A percentile compares a stretch with the other conserved stretches of the same genome.
phyloP scores from a whole-genome alignment of 2,113 vertebrate genomes.

The Pongo abelii region DNA sequence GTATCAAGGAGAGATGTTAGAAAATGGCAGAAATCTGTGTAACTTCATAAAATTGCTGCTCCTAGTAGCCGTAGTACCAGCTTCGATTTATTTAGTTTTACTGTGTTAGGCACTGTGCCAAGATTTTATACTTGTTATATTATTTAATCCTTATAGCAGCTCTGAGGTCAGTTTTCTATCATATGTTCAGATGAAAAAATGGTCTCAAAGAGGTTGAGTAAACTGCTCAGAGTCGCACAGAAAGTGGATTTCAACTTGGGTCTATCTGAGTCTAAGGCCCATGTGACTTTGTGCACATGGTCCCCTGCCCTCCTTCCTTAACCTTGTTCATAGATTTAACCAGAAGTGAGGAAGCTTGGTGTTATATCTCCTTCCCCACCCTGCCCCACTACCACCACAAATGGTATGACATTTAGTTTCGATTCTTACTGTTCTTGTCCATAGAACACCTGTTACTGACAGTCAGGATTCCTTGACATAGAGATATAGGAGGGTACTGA shows the following conservation, averaged over 20 bases:
- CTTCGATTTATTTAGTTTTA: not conserved
- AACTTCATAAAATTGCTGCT: not conserved
- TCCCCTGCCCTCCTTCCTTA: not conserved
- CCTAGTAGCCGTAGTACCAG: not conserved
- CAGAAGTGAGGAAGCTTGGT: not conserved
- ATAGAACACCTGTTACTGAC: not conserved
- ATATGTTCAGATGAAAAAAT: not conserved
- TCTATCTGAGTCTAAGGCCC: slow-evolving; percentile 27
- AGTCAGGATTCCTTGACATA: not conserved
- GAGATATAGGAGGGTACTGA: not conserved
- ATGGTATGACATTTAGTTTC: not conserved
- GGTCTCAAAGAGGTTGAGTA: not conserved
- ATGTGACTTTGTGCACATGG: not conserved
- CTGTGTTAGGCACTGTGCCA: not conserved
- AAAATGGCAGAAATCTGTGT: slow-evolving; percentile 31
- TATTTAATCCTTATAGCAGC: not conserved
- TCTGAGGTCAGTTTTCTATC: not conserved
- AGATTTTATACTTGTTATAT: not conserved
- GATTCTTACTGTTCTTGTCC: not conserved
- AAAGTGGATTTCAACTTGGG: slow-evolving; percentile 8
- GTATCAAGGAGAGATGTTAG: not conserved
- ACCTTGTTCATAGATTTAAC: not conserved
- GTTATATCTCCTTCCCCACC: not conserved
- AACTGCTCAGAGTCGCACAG: not conserved
- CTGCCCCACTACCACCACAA: not conserved